A percentile compares a stretch with the other conserved stretches of the same genome.
phyloP scores from a whole-genome alignment of 2,113 vertebrate species.

The Corynorhinus townsendii region DNA sequence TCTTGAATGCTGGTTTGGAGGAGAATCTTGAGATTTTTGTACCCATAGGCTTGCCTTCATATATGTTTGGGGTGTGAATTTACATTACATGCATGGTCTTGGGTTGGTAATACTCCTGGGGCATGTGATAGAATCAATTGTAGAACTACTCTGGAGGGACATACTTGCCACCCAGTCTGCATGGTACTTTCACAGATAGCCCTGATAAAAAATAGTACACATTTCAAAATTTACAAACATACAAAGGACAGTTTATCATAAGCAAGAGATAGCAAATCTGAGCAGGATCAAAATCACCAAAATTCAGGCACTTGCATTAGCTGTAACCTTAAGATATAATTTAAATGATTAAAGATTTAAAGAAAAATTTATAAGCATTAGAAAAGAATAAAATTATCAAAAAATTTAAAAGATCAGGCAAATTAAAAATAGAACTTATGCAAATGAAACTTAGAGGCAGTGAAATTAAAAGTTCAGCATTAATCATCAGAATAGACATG shows the following conservation, averaged over 20 bases:
- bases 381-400: neutral
- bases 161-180: neutral
- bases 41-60: neutral
- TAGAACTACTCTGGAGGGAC: neutral
- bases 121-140: neutral
- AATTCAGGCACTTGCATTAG: neutral
- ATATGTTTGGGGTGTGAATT: neutral
- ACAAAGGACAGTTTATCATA: neutral
- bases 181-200: neutral
- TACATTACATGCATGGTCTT: neutral
- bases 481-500: neutral
- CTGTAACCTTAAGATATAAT: neutral
- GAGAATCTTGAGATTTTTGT: neutral
- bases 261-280: neutral
- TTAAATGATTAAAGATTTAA: slow-evolving; percentile 5
- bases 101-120: neutral
- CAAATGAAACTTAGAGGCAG: neutral
- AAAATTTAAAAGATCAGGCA: neutral
- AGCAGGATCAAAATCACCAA: neutral
- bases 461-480: neutral
- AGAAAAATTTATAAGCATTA: slow-evolving; percentile 9
- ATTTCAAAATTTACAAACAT: neutral
- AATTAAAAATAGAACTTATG: neutral
- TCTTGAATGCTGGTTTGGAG: neutral
- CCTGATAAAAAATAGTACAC: neutral